phyloP scores from a whole-genome alignment of 2,797 vertebrate genomes.

The Lates japonicus region DNA sequence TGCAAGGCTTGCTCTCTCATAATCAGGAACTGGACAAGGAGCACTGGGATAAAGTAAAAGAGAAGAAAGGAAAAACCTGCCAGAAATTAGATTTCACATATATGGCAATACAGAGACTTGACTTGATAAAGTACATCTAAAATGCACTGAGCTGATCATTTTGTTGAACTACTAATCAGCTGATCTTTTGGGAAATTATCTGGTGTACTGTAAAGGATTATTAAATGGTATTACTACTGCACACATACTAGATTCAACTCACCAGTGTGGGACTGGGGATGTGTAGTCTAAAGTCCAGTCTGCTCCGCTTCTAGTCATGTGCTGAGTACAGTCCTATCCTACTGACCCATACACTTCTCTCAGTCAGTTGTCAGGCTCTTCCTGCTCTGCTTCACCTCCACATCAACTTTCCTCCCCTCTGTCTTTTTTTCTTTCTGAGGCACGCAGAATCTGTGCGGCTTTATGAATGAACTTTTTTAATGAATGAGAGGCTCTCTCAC shows the following conservation, averaged over 20 bases:
- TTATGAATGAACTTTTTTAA: constrained; percentile 93
- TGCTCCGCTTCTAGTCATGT: constrained; percentile 50
- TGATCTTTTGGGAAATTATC: constrained; percentile 8
- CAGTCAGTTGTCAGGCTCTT: constrained; percentile 45
- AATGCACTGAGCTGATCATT: constrained; percentile 6
- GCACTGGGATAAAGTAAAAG: constrained; percentile 58
- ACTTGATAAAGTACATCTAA: neutral
- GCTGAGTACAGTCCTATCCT: constrained; percentile 51
- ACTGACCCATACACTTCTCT: constrained; percentile 51
- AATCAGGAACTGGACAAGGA: constrained; percentile 77
- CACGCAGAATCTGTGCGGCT: constrained; percentile 80
- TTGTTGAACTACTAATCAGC: constrained; percentile 5
- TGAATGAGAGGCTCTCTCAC: constrained; percentile 87
- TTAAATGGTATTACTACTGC: constrained; percentile 1
- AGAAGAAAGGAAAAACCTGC: constrained; percentile 6
- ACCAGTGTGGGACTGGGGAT: constrained; percentile 59
- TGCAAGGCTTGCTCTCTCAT: constrained; percentile 89
- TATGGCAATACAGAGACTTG: neutral
- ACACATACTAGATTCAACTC: constrained; percentile 53
- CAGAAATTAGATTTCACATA: neutral
- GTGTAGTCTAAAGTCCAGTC: constrained; percentile 53
- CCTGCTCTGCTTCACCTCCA: constrained; percentile 52
- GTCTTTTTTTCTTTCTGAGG: constrained; percentile 41
- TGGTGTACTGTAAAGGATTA: neutral
- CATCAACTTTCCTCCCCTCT: constrained; percentile 56